These are phyloP conservation scores for Pangasius mekongensis DNA, from an alignment of 2,797 vertebrate genomes.

Conservation along the genomic window DNA sequence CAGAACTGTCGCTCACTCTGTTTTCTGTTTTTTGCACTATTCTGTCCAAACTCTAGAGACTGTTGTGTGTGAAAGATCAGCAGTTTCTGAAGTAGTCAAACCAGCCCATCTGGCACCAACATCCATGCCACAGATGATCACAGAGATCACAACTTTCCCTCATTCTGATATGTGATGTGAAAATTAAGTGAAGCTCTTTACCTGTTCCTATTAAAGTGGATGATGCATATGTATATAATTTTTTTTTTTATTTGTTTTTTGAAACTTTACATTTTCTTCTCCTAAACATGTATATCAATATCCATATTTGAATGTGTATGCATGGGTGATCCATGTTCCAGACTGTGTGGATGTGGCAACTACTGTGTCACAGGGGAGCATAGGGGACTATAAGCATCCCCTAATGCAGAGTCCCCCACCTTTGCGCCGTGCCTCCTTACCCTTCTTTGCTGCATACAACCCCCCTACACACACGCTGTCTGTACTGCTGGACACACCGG, in stretches of 20 bases:
- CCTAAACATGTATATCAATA: background rate
- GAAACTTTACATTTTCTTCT: background rate
- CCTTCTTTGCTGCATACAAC: slow-evolving; percentile 73
- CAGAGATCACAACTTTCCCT: no score
- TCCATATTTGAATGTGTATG: slow-evolving; percentile 6
- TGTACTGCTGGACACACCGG: slow-evolving; percentile 63
- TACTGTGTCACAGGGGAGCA: slow-evolving; percentile 61
- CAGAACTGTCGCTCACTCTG: background rate
- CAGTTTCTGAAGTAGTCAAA: no score
- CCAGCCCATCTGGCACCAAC: no score
- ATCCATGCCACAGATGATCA: no score
- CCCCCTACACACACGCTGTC: slow-evolving; percentile 61
- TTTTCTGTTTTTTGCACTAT: no score
- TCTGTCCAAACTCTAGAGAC: no score
- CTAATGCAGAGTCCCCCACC: slow-evolving; percentile 89
- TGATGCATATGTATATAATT: background rate
- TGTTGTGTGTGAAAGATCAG: no score
- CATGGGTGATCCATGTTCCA: slow-evolving; percentile 52
- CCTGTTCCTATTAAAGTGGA: no score
- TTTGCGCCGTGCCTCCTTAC: slow-evolving; percentile 81
- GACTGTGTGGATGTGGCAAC: slow-evolving; percentile 27
- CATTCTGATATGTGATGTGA: no score
- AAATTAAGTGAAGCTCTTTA: no score
- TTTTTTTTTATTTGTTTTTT: background rate
- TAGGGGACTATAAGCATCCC: slow-evolving; percentile 74